These are phyloP conservation scores for Pterocles gutturalis DNA, from an alignment of 2,113 vertebrate species.

Conservation along the genomic window DNA sequence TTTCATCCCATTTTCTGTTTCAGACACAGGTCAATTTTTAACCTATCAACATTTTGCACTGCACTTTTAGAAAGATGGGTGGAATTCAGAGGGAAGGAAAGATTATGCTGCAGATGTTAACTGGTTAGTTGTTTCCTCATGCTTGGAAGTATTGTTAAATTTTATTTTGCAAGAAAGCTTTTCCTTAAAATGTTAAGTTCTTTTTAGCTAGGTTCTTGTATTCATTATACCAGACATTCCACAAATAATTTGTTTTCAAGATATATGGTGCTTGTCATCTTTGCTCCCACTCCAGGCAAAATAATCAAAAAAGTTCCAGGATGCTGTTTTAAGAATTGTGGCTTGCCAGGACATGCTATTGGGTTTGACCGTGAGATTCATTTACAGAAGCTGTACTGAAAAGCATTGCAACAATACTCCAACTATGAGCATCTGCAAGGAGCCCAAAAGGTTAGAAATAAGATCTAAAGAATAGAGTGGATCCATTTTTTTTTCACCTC, in stretches of 20 bases:
- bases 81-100: background rate
- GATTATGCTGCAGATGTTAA: background rate
- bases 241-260: background rate
- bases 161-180: background rate
- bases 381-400: background rate
- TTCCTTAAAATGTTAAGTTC: background rate
- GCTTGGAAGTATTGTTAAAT: background rate
- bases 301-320: background rate
- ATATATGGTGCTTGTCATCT: background rate
- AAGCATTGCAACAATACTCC: background rate
- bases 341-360: background rate
- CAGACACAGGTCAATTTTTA: background rate
- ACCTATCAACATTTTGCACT: background rate
- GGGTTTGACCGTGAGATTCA: background rate
- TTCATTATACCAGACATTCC: background rate
- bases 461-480: background rate
- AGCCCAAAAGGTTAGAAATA: background rate
- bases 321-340: background rate
- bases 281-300: background rate
- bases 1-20: background rate
- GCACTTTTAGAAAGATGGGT: background rate
- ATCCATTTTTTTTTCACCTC: background rate
- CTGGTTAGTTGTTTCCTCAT: background rate
- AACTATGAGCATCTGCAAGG: background rate
- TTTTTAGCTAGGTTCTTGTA: background rate